Base-by-base conservation (phyloP, 2,888 invertebrate genomes). In the Metellina segmentata region DNA sequence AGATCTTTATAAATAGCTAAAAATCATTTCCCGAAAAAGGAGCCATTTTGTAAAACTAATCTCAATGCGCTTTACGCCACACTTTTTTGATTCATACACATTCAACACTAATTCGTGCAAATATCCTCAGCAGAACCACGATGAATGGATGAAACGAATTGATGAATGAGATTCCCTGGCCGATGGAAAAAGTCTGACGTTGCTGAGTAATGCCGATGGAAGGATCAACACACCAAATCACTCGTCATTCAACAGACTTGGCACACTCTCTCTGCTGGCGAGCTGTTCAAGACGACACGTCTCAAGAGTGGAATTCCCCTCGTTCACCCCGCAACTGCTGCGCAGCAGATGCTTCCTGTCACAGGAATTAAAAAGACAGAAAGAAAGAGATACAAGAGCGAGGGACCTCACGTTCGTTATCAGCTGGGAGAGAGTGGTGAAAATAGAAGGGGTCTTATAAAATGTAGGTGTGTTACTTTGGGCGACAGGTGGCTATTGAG, bases 321-420 rank as follows among this genome's bases (percentile, higher is more conserved):
- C 6, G 51, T n/a, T 52, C 8, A 51, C 52, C 78, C 52, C 78
- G 52, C 78, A 78, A 78, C 78, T 78, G 75, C 20, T 75, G 52
- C 11, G 53, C 20, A 19, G 19, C 78, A 78, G 52, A 78, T 78
- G 78, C 78, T 78, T 78, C 78, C 52, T 78, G 78, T 78, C 78
- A 74, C 1, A 48, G 34, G 74, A 13, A 74, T 34, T 48, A n/a
- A 52, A 11, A 9, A n/a, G 77, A 7, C 13, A 19, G 19, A 6
- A 11, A 19, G 13, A 20, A 20, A 2, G n/a, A 48, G 7, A 34
- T 48, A 49, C 70, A 19, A 11, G 82, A 71, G n/a, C n/a, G 48
- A 49, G 19, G 49, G 19, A 34, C 34, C 34, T 34, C 1, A 34
- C 70, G 20, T n/a, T 61, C 9, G 9, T 11, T 19, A 71, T 51